Base-by-base conservation (phyloP, 2,888 invertebrate species). In the Hemicrepidius hirtus region DNA sequence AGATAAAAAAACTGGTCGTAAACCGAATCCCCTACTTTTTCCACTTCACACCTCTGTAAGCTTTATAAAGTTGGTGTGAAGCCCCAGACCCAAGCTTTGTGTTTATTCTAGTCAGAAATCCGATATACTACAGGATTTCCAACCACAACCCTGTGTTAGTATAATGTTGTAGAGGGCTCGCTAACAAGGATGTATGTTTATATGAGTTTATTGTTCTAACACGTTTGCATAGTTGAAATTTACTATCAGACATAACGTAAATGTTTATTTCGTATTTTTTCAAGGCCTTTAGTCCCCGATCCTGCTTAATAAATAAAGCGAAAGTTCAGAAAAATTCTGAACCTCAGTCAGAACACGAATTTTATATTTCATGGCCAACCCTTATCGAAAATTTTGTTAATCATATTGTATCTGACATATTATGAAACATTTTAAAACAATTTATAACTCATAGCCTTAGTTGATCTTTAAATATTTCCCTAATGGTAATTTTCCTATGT, bases 51-150 rank as follows among this genome's bases (percentile, higher is more conserved):
- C 57, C 37, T 37, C 57, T 16, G 37, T 57, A 57, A 57, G 57
- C 57, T 57, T 57, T 57, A 57, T 57, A 57, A 57, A 57, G 57
- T 57, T 57, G 57, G 57, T 57, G 57, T 20, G 37, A 53, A 57
- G 57, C 57, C 37, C 28, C 57, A 18, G 57, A 57, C 57, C 57
- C 37, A 37, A 57, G 21, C 37, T 37, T 57, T 57, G 57, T 57
- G 57, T 57, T 57, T 57, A 57, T 57, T 53, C 57, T 4, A 57
- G 32, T 57, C 57, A 57, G 57, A 57, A 57, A 57, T 57, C 40
- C 57, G 57, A 57, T 57, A 37, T 57, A 57, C 37, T 57, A 37
- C 50, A 28, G 37, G 20, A 57, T 35, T 18, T 3, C 28, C 10
- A 20, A 37, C 35, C 57, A 12, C 35, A 35, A 20, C 13, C 35